A percentile compares a stretch with the other conserved stretches of the same genome.
Evolutionary conservation across 2,113 vertebrate genomes (phyloP).

Genomic region (Rhineura floridana): DNA sequence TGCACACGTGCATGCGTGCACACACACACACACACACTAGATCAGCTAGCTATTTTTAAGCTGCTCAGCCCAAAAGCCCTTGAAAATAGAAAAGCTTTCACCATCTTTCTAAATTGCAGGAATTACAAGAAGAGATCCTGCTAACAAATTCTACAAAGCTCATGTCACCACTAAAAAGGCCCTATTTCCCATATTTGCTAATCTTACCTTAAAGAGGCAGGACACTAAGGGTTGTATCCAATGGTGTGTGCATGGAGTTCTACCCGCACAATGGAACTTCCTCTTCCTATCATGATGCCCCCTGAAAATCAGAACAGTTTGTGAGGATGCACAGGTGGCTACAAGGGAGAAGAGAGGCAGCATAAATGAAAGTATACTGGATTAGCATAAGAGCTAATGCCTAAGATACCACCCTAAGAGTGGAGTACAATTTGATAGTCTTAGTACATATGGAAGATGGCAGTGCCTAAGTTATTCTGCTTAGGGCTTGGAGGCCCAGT

Average conservation of each 20-base stretch:
- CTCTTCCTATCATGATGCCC: too few relatives aligned
- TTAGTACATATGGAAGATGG: background rate
- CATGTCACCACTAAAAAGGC: background rate
- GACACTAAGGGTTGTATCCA: too few relatives aligned
- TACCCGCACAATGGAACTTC: too few relatives aligned
- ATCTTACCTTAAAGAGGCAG: background rate
- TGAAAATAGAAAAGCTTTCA: background rate
- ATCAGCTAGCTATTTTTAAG: background rate
- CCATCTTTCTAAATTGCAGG: background rate
- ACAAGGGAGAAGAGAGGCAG: too few relatives aligned
- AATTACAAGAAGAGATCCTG: background rate
- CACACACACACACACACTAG: too few relatives aligned
- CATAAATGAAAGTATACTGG: too few relatives aligned
- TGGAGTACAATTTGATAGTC: background rate
- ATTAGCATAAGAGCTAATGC: too few relatives aligned
- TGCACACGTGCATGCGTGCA: too few relatives aligned
- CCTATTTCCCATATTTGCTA: background rate
- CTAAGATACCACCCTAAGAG: background rate
- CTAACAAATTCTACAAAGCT: background rate
- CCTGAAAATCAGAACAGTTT: too few relatives aligned
- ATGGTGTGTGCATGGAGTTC: too few relatives aligned
- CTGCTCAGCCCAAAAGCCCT: background rate
- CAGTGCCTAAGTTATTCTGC: background rate
- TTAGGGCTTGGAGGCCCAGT: background rate
- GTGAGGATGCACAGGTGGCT: too few relatives aligned